phyloP scores from a whole-genome alignment of 2,888 invertebrate genomes.

The Pteria penguin region DNA sequence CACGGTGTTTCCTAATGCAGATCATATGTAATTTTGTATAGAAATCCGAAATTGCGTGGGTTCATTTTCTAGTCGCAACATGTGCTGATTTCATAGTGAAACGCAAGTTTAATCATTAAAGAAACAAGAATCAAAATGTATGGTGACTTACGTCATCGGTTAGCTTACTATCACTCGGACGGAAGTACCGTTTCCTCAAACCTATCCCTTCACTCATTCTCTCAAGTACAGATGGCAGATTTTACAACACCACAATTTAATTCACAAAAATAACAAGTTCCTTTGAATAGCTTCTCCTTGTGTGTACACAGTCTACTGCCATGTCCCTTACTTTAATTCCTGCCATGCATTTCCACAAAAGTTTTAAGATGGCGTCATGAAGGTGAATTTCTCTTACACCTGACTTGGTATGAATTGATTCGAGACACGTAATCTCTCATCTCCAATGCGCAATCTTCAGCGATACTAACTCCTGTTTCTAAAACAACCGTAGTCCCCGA shows the following conservation, averaged over 20 bases:
- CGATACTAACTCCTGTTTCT: background rate
- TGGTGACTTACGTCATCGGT: background rate
- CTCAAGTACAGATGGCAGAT: background rate
- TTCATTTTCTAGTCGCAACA: too few species aligned
- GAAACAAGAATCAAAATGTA: background rate
- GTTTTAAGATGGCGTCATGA: constrained; percentile 9
- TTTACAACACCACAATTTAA: background rate
- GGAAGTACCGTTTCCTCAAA: constrained; percentile 14
- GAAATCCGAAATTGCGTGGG: too few species aligned
- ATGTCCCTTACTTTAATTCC: background rate
- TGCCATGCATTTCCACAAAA: background rate
- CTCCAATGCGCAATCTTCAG: background rate
- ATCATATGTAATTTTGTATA: too few species aligned
- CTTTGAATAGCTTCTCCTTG: too few species aligned
- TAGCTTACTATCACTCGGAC: constrained; percentile 13
- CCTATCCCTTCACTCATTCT: constrained; percentile 16
- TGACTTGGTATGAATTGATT: background rate
- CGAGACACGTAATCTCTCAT: background rate
- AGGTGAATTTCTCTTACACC: constrained; percentile 8
- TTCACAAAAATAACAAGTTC: background rate
- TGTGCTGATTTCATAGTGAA: too few species aligned
- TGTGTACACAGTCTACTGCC: too few species aligned
- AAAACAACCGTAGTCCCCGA: background rate
- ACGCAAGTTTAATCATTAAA: too few species aligned
- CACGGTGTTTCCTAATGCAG: too few species aligned